These are phyloP conservation scores for Cyprinodon tularosa DNA, from an alignment of 2,113 vertebrate species.

Conservation along the genomic window DNA sequence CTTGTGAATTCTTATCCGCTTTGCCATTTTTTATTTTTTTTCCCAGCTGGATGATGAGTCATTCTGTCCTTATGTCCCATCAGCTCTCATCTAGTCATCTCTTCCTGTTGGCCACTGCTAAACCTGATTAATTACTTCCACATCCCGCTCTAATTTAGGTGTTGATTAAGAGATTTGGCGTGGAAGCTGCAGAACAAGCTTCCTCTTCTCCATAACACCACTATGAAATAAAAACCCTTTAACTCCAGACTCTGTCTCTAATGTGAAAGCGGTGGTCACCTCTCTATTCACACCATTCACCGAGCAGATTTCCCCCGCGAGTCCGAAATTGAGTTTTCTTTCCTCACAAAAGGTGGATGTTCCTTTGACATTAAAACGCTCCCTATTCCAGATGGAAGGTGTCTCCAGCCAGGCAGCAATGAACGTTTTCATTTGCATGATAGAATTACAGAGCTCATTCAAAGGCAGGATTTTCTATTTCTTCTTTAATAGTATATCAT, in stretches of 20 bases:
- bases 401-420: constrained; percentile 3
- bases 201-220: constrained; percentile 17
- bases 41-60: neutral
- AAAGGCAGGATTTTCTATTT: constrained; percentile 50
- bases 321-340: constrained; percentile 37
- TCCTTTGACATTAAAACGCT: constrained; percentile 32
- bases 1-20: constrained; percentile 6
- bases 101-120: constrained; percentile 14
- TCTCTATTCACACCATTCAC: constrained; percentile 12
- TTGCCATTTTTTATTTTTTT: neutral
- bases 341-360: constrained; percentile 30
- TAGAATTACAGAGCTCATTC: constrained; percentile 53
- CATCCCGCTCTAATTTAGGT: constrained; percentile 43
- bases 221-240: neutral
- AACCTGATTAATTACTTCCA: constrained; percentile 56
- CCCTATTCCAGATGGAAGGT: constrained; percentile 41
- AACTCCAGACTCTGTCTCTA: constrained; percentile 11
- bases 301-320: constrained; percentile 2
- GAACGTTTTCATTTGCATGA: constrained; percentile 58
- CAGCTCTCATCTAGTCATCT: neutral
- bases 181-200: constrained; percentile 44
- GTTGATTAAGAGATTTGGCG: constrained; percentile 45
- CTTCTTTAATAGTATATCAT: constrained; percentile 53
- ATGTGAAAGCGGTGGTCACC: constrained; percentile 28
- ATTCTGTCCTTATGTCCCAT: neutral